Base-by-base conservation (phyloP, 2,888 invertebrate genomes). In the Drosophila subsilvestris region DNA sequence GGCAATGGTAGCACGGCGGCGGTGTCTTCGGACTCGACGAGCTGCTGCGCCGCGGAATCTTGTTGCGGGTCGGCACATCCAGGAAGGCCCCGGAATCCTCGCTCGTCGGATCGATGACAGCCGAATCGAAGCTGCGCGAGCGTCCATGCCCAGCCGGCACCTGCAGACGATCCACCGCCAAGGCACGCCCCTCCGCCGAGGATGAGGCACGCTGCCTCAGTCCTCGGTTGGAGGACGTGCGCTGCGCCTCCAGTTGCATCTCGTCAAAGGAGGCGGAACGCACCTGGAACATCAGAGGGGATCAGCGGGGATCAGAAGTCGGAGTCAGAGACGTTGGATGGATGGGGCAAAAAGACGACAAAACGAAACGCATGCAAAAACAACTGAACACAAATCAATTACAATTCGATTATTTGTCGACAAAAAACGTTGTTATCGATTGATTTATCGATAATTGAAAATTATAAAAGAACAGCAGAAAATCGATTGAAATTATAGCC, bases 181-280 rank as follows among this genome's bases (percentile, higher is more conserved):
- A 86, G 18, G 91, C 89, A 44, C 90, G 86, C 6, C 93, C 91
- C 66, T 93, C 93, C 9, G 92, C 92, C 72, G 91, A 88, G 3
- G 85, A 84, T 6, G 84, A 80, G 73, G 92, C 91, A 27, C 90
- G 91, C 58, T 90, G 90, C 69, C 89, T 91, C 4, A 91, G 80
- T 50, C 22, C 22, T 1, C 90, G 80, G 44, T 90, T 89, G 2
- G 89, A 75, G 32, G 90, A 88, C 29, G 75, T 67, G 63, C 96
- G 94, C 86, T 95, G 95, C 60, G 95, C 94, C 90, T 95, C 96
- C 91, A 96, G 91, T 91, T 97, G 96, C 91, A 97, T 97, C 93
- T 97, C 97, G 93, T 97, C 97, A 93, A 97, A 97, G 76, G 97
- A 97, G 74, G 97, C 97, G 75, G 97, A 97, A 86, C 97, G 96